These are phyloP conservation scores for Neoarius graeffei DNA, from an alignment of 2,113 vertebrate species.

Conservation along the genomic window DNA sequence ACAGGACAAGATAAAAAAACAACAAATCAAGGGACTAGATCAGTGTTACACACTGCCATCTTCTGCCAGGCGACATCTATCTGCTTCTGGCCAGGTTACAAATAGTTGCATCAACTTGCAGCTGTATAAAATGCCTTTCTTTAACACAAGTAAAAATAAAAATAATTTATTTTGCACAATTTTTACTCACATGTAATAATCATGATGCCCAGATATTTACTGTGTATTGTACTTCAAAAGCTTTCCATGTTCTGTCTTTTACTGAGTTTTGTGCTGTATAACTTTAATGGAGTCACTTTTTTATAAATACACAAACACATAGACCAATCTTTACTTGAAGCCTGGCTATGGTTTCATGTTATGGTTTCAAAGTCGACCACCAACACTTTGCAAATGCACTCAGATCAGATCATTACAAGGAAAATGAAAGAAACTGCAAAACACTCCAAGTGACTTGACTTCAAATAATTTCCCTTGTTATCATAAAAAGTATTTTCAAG, in stretches of 20 bases:
- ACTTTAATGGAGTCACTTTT: background rate
- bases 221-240: background rate
- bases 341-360: background rate
- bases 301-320: too few species aligned
- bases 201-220: background rate
- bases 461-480: constrained; percentile 16
- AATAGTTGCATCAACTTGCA: background rate
- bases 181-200: background rate
- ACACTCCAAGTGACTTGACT: background rate
- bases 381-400: constrained; percentile 17
- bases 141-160: background rate
- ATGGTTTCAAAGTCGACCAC: background rate
- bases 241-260: background rate
- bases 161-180: too few species aligned
- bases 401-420: constrained; percentile 6
- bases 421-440: constrained; percentile 1
- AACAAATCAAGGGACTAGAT: constrained; percentile 56
- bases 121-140: background rate
- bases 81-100: background rate
- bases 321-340: background rate
- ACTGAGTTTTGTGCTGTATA: background rate
- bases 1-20: constrained; percentile 44
- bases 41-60: background rate
- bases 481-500: background rate
- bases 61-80: constrained; percentile 17